Evolutionary conservation across 2,113 vertebrate species (phyloP), one percentile per base, ranked within the genome.

Genomic region (Sylvietta virens): DNA sequence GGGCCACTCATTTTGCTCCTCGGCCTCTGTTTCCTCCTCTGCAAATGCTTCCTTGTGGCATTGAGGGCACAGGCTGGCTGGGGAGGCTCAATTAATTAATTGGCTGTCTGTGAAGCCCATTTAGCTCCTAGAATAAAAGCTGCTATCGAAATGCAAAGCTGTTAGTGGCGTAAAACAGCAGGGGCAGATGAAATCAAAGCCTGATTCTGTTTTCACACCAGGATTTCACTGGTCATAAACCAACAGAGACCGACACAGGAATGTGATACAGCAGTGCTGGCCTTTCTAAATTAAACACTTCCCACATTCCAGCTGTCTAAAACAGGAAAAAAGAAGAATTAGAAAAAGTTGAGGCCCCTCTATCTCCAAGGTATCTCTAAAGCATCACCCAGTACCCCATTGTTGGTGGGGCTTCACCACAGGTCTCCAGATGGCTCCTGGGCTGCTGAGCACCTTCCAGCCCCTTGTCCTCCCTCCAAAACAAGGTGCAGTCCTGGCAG

Each of bases 71-170:
- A 66, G 94, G 93, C 87, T 85, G 94, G 81, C 22, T 66, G 71
- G 81, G 90, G 87, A 95, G 81, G 74, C 81, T 90, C 87, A n/a
- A 56, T 95, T 94, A 96, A 97, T 94, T 95, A 96, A 95, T 93
- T 88, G 90, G 66, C 87, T 94, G 94, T 96, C 94, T 95, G 95
- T 85, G 94, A 95, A 95, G 94, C 74, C 94, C 42, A 1, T 96
- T 96, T 92, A 94, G 84, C 85, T 95, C 61, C 80, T 73, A 88
- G 92, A 92, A 95, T 95, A 95, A 96, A 96, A 95, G 92, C 87
- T 4, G 10, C 82, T 83, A 48, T 72, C 77, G 81, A 93, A 95
- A 92, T 60, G 71, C 61, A 54, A 87, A 94, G 91, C 69, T 89
- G 73, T 87, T 90, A 92, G 84, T 89, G 72, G 77, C 10, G 60